These are phyloP conservation scores for Lepus americanus DNA, from an alignment of 2,113 vertebrate species.

Conservation along the genomic window DNA sequence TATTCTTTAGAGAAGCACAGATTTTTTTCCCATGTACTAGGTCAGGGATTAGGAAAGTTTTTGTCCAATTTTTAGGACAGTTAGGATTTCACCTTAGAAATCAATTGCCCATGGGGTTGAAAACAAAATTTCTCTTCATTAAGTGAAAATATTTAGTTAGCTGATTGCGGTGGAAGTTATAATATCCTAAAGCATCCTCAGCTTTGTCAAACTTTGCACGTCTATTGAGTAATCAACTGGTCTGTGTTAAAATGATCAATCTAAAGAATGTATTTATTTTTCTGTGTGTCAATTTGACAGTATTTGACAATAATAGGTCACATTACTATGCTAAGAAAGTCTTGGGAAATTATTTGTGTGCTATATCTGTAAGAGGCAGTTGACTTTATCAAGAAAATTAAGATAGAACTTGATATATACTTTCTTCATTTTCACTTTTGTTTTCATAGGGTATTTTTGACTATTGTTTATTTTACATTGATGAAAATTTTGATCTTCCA, in stretches of 20 bases:
- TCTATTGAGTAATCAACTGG: neutral
- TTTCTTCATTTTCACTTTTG: conserved; percentile 22
- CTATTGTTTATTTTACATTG: neutral
- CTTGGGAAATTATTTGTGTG: conserved; percentile 7
- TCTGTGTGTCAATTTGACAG: neutral
- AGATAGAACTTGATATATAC: neutral
- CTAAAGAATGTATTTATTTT: neutral
- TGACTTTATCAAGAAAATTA: neutral
- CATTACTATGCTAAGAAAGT: neutral
- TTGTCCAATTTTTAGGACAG: neutral
- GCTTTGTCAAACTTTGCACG: neutral
- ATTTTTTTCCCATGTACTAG: neutral
- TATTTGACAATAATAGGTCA: neutral
- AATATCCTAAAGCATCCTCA: neutral
- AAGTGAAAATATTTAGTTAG: conserved; percentile 3
- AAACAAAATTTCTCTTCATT: conserved; percentile 5
- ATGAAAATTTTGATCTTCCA: neutral
- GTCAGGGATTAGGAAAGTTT: neutral
- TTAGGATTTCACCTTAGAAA: conserved; percentile 5
- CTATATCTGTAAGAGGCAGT: too few relatives aligned
- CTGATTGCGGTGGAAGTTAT: neutral
- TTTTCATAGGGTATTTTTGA: neutral
- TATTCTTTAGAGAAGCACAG: neutral
- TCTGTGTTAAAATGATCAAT: neutral
- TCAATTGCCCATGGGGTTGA: neutral